A percentile compares a stretch with the other conserved stretches of the same genome.
Evolutionary conservation across 2,113 vertebrate genomes (phyloP).

Genomic region (Aleadryas rufinucha): DNA sequence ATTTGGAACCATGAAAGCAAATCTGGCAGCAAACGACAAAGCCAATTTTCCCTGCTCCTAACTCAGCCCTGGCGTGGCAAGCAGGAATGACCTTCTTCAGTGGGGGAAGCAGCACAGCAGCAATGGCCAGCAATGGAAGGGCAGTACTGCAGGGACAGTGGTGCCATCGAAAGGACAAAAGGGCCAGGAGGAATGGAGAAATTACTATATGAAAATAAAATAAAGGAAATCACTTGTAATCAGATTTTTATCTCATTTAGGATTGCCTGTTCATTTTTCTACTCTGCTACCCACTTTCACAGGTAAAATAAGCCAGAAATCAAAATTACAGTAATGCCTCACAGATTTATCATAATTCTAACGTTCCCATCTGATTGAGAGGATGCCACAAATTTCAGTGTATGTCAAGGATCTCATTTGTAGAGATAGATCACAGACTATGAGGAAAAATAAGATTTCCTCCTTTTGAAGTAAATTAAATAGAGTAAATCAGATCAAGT

Average conservation of each 20-base stretch:
- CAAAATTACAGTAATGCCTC: background rate
- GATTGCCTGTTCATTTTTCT: background rate
- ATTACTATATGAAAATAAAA: background rate
- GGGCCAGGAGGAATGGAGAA: background rate
- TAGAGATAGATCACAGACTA: background rate
- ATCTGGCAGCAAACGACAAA: background rate
- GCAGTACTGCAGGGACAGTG: background rate
- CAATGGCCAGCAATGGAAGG: background rate
- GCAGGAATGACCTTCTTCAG: background rate
- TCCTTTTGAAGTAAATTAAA: conserved; percentile 16
- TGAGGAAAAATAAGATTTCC: background rate
- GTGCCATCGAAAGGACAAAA: background rate
- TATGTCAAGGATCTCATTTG: background rate
- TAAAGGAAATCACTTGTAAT: background rate
- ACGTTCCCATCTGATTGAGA: background rate
- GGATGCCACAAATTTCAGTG: background rate
- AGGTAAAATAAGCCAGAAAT: background rate
- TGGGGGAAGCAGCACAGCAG: background rate
- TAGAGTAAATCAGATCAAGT: background rate
- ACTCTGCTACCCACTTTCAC: background rate
- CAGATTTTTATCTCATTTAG: conserved; percentile 1
- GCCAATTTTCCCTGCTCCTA: background rate
- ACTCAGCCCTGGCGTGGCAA: background rate
- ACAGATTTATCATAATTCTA: background rate
- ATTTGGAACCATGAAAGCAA: background rate